phyloP scores from a whole-genome alignment of 2,888 invertebrate genomes.

The Caenorhabditis doughertyi region DNA sequence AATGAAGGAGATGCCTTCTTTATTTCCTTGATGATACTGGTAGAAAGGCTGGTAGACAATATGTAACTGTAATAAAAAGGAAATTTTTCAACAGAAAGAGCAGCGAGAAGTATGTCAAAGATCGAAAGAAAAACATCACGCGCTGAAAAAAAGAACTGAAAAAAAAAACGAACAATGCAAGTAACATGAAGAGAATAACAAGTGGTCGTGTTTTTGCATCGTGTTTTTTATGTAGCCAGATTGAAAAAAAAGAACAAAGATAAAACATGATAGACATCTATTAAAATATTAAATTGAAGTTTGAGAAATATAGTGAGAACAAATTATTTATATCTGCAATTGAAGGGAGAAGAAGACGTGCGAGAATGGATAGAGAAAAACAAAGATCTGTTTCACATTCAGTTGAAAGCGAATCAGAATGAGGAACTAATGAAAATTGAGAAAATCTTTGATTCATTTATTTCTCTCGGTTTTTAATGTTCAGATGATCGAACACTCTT shows the following conservation, averaged over 20 bases:
- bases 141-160: constrained; percentile 18
- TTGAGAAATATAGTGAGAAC: neutral
- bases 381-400: constrained; percentile 33
- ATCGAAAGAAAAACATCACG: constrained; percentile 21
- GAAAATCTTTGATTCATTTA: neutral
- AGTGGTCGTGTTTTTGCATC: constrained; percentile 14
- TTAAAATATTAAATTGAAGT: neutral
- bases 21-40: too few relatives aligned
- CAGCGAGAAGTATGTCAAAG: neutral
- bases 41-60: too few relatives aligned
- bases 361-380: neutral
- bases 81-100: neutral
- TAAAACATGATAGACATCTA: neutral
- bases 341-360: neutral
- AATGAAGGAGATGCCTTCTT: too few relatives aligned
- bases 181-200: constrained; percentile 23
- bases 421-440: constrained; percentile 25
- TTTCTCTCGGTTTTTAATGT: neutral
- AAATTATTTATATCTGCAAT: neutral
- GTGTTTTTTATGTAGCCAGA: neutral
- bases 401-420: constrained; percentile 10
- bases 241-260: neutral
- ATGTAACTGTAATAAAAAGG: too few relatives aligned
- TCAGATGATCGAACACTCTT: neutral
- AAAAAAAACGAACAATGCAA: constrained; percentile 7